Conservation (phyloP, 2,888 invertebrate species). For the Drosophila maculinotata region DNA sequence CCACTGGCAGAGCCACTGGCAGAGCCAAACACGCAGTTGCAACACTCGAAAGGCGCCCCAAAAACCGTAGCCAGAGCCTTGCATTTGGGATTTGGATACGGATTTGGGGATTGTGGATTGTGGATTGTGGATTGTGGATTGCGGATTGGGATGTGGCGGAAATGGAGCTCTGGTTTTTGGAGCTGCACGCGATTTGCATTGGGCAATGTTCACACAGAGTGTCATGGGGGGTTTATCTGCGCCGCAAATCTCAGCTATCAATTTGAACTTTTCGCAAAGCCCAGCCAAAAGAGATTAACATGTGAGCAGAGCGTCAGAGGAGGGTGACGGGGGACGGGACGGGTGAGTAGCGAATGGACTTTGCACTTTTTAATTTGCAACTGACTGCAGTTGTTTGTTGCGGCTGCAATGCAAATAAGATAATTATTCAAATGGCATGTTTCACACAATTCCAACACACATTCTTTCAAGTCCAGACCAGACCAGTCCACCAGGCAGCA, state of each 20-base stretch:
- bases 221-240: constrained; percentile 63
- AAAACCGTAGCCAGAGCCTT: constrained; percentile 7
- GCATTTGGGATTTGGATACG: constrained; percentile 9
- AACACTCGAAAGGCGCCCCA: not conserved
- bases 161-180: constrained; percentile 27
- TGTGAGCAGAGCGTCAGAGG: constrained; percentile 25
- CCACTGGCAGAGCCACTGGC: not conserved
- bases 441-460: constrained; percentile 83
- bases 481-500: constrained; percentile 22
- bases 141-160: constrained; percentile 31
- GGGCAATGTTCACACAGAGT: constrained; percentile 72
- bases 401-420: constrained; percentile 81
- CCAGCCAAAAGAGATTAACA: constrained; percentile 63
- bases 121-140: constrained; percentile 14
- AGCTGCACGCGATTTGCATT: constrained; percentile 76
- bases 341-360: constrained; percentile 51
- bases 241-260: constrained; percentile 72
- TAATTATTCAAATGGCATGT: constrained; percentile 84
- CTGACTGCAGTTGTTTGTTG: constrained; percentile 67
- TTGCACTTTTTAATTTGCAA: constrained; percentile 79
- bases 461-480: constrained; percentile 63
- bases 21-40: constrained; percentile 2
- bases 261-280: constrained; percentile 73
- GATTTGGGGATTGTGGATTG: constrained; percentile 4
- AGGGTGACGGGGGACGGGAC: not conserved